These are phyloP conservation scores for Acleris literana DNA, from an alignment of 2,888 invertebrate species.

Conservation along the genomic window DNA sequence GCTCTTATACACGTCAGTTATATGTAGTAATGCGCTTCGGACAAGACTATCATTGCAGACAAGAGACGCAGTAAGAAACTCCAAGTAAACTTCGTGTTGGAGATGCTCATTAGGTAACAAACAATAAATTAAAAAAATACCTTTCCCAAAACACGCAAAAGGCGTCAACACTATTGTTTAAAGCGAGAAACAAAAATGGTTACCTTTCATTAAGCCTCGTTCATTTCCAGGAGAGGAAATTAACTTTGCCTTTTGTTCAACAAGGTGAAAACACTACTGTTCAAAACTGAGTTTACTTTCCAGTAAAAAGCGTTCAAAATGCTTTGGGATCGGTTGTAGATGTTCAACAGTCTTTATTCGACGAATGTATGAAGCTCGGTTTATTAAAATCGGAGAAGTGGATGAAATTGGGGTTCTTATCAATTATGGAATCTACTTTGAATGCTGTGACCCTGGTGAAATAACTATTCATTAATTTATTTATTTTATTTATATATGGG, in stretches of 20 bases:
- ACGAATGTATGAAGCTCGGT: slow-evolving; percentile 22
- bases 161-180: slow-evolving; percentile 27
- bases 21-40: too few species aligned
- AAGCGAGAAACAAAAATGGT: slow-evolving; percentile 31
- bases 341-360: slow-evolving; percentile 25
- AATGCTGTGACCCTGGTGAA: background rate
- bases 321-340: background rate
- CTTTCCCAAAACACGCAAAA: slow-evolving; percentile 10
- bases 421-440: slow-evolving; percentile 7
- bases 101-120: too few species aligned
- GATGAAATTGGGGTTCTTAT: slow-evolving; percentile 4
- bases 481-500: too few species aligned
- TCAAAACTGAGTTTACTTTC: slow-evolving; percentile 6
- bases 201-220: slow-evolving; percentile 32
- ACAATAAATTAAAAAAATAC: background rate
- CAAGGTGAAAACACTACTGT: background rate
- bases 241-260: slow-evolving; percentile 34
- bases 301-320: slow-evolving; percentile 11
- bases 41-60: too few species aligned
- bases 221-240: slow-evolving; percentile 32
- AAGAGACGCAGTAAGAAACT: too few species aligned
- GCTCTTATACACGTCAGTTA: too few species aligned
- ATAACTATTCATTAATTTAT: too few species aligned
- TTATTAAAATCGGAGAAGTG: slow-evolving; percentile 26
- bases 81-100: too few species aligned